A percentile compares a stretch with the other conserved stretches of the same genome.
phyloP scores from a whole-genome alignment of 2,113 vertebrate genomes.

The Collichthys lucidus region DNA sequence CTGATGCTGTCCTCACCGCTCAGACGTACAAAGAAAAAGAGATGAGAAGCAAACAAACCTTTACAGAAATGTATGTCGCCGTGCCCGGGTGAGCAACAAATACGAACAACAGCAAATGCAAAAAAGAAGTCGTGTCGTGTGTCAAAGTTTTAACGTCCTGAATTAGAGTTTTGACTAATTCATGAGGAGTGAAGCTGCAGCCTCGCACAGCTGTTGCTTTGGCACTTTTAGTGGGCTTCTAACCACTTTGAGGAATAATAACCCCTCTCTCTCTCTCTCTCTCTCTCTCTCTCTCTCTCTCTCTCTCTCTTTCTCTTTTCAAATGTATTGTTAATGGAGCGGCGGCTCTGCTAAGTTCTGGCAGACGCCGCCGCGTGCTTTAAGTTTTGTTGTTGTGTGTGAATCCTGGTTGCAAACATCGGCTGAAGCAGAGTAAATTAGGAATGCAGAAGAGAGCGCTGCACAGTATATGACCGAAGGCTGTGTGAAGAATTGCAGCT shows the following conservation, averaged over 20 bases:
- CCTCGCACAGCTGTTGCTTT: slow-evolving; percentile 61
- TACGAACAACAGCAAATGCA: neutral
- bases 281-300: neutral
- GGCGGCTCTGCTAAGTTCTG: neutral
- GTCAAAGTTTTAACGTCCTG: slow-evolving; percentile 31
- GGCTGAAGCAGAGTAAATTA: neutral
- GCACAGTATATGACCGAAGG: neutral
- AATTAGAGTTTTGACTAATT: slow-evolving; percentile 42
- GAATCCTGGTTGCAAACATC: neutral
- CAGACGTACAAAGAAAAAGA: slow-evolving; percentile 29
- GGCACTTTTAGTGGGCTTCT: slow-evolving; percentile 36
- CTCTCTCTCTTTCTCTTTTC: neutral
- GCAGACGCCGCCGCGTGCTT: neutral
- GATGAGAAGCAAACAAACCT: slow-evolving; percentile 7
- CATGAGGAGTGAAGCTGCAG: slow-evolving; percentile 57
- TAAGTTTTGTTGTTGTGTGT: neutral
- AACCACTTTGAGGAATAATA: slow-evolving; percentile 46
- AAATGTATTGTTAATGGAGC: slow-evolving; percentile 14
- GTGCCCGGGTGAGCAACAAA: neutral
- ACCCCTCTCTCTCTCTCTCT: slow-evolving; percentile 2
- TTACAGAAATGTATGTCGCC: neutral
- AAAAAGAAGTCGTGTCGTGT: neutral
- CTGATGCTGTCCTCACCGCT: slow-evolving; percentile 56
- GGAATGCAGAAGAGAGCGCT: slow-evolving; percentile 8
- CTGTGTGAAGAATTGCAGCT: slow-evolving; percentile 12